Conservation (phyloP, 2,797 vertebrate genomes). For the Catharus ustulatus region DNA sequence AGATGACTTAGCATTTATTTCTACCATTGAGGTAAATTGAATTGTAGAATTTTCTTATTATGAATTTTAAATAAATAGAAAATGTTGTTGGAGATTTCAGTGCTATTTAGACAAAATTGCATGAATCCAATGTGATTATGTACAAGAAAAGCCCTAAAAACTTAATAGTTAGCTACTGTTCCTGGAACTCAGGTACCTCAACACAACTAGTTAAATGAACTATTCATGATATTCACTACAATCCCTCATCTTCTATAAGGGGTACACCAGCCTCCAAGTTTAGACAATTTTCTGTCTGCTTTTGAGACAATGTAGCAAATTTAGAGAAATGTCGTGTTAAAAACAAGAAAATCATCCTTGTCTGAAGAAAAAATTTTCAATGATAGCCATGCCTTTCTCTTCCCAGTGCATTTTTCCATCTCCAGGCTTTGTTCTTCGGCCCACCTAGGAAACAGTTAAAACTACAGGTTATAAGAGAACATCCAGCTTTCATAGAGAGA, state of each 20-base stretch:
- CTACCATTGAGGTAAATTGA: neutral
- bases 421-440: neutral
- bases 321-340: neutral
- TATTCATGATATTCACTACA: neutral
- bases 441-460: conserved; percentile 29
- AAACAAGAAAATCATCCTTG: neutral
- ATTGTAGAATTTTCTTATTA: neutral
- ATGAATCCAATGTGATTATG: neutral
- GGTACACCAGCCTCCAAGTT: neutral
- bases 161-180: neutral
- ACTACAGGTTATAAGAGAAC: neutral
- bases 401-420: neutral
- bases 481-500: neutral
- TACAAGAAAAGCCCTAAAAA: neutral
- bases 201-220: neutral
- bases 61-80: neutral
- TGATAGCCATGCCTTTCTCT: neutral
- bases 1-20: neutral
- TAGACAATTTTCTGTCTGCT: neutral
- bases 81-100: neutral
- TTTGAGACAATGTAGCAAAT: neutral
- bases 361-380: neutral
- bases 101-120: neutral
- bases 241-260: neutral
- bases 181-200: neutral